phyloP scores from a whole-genome alignment of 2,113 vertebrate species.

The Capreolus pygargus region DNA sequence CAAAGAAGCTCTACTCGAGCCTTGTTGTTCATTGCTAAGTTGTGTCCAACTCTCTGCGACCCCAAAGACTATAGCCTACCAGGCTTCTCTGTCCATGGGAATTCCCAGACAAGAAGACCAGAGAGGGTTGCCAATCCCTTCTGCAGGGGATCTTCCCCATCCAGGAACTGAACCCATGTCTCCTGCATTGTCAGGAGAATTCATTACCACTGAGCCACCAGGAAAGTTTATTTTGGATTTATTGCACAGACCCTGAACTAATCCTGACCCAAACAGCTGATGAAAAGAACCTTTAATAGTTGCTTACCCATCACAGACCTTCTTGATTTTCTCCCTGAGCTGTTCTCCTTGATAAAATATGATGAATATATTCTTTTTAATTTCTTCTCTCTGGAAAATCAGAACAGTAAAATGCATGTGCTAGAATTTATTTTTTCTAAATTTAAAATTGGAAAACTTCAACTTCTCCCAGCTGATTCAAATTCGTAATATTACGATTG shows the following conservation, averaged over 20 bases:
- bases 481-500: neutral
- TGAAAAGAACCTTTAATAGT: fast-evolving
- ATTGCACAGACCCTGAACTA: neutral
- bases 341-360: slow-evolving; percentile 90
- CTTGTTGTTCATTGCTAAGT: neutral
- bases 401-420: neutral
- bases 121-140: neutral
- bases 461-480: neutral
- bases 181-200: neutral
- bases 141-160: neutral
- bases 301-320: slow-evolving; percentile 87
- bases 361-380: slow-evolving; percentile 88
- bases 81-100: neutral
- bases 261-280: neutral
- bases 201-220: neutral
- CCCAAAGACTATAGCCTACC: neutral
- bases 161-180: neutral
- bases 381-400: slow-evolving; percentile 83
- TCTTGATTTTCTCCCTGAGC: slow-evolving; percentile 85
- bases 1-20: fast-evolving
- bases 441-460: neutral
- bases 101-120: neutral
- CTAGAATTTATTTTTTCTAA: neutral
- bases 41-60: neutral
- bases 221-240: neutral